phyloP scores from a whole-genome alignment of 2,113 vertebrate genomes.

The Heterotilapia buettikoferi region DNA sequence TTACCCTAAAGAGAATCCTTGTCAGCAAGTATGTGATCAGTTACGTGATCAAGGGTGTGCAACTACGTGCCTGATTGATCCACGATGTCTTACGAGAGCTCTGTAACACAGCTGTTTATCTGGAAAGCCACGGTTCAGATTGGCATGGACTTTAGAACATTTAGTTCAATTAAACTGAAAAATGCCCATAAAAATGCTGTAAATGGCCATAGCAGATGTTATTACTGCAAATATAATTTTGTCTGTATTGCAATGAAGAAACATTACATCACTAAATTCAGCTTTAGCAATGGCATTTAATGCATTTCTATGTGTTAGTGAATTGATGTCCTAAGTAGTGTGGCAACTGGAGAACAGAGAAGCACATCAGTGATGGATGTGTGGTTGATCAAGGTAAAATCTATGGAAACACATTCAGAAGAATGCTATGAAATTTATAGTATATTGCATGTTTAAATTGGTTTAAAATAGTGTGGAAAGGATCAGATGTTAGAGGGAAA shows the following conservation, averaged over 20 bases:
- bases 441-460: neutral
- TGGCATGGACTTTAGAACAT: neutral
- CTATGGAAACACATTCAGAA: neutral
- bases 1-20: conserved; percentile 45
- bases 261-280: neutral
- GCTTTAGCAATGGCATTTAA: neutral
- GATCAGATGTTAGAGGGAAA: neutral
- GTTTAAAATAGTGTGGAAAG: neutral
- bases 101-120: neutral
- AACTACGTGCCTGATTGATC: conserved; percentile 19
- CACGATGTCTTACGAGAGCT: neutral
- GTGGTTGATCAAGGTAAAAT: neutral
- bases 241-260: neutral
- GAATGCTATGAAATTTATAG: neutral
- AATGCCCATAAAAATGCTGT: neutral
- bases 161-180: neutral
- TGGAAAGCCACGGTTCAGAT: neutral
- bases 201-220: neutral
- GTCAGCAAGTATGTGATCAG: conserved; percentile 43
- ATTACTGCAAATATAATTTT: neutral
- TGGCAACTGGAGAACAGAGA: neutral
- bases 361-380: neutral
- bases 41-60: conserved; percentile 22
- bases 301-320: neutral
- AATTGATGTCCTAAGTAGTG: neutral